Base-by-base conservation (phyloP, 64 coral and sea anemone genomes). In the Platygyra sinensis region DNA sequence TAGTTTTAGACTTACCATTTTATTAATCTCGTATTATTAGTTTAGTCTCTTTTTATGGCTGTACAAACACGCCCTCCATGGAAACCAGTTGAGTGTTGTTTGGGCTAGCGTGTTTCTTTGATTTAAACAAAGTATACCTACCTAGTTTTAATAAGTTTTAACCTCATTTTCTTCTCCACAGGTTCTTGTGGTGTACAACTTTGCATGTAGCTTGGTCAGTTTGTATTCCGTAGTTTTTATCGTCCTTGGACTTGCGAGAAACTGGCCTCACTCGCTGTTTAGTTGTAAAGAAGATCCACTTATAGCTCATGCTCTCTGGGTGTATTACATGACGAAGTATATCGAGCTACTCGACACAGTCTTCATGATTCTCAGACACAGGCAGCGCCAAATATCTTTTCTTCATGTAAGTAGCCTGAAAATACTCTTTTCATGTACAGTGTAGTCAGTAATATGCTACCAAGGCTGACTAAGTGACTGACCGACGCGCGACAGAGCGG, bases 111-210 rank as follows among this genome's bases (percentile, higher is more conserved):
- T n/a, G n/a, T n/a, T n/a, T n/a, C n/a, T n/a, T n/a, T n/a, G n/a
- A n/a, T n/a, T n/a, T n/a, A n/a, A n/a, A n/a, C n/a, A n/a, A n/a
- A n/a, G n/a, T n/a, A n/a, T n/a, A n/a, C n/a, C n/a, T n/a, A n/a
- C n/a, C n/a, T n/a, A n/a, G n/a, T 39, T 39, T 39, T 39, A 39
- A 39, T 39, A 39, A 39, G 42, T 46, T 46, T 46, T 46, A 46
- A 46, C 4, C 7, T n/a, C 22, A 30, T 67, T 67, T 73, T 67
- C 18, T 75, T 86, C 76, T 33, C 5, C 22, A 51, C 77, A 99
- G 97, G 74, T 96, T 69, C 92, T 99, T 74, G 94, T 99, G 13
- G 78, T 74, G 3, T 99, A 99, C 71, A 99, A 99, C 69, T 99
- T 96, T 52, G 50, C 90, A 8, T 99, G 97, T 67, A 99, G 97